Evolutionary conservation across 2,113 vertebrate genomes (phyloP).

Genomic region (Setophaga kirtlandii): DNA sequence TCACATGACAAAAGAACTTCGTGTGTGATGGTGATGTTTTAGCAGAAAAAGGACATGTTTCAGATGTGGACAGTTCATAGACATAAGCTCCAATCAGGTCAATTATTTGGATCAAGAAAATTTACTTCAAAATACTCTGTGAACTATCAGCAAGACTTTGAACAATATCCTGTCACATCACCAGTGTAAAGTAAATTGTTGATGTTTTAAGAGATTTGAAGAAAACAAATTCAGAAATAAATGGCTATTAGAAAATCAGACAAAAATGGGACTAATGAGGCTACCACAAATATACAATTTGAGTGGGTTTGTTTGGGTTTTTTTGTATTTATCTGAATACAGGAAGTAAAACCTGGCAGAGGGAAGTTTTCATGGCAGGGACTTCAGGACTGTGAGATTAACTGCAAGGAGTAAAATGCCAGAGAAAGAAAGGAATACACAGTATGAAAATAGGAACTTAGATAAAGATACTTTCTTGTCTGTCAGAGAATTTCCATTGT

Average conservation of each 20-base stretch:
- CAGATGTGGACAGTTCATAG: neutral
- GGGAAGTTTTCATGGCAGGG: neutral
- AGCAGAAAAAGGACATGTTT: neutral
- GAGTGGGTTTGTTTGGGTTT: neutral
- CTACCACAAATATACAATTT: neutral
- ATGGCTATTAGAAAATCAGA: neutral
- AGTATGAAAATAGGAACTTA: neutral
- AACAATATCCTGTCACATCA: neutral
- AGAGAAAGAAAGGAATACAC: neutral
- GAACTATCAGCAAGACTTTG: neutral
- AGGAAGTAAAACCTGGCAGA: neutral
- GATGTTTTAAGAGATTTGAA: neutral
- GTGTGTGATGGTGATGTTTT: neutral
- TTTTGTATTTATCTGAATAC: neutral
- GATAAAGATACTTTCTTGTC: neutral
- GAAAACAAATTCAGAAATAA: neutral
- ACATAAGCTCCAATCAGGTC: neutral
- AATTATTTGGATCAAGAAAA: neutral
- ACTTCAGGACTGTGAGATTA: neutral
- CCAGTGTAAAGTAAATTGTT: neutral
- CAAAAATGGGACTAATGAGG: neutral
- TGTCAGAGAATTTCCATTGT: neutral
- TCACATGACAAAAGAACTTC: neutral
- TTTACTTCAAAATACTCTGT: neutral
- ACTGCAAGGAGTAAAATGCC: neutral